These are phyloP conservation scores for Lerema accius DNA, from an alignment of 1,140 invertebrate species.

Conservation along the genomic window DNA sequence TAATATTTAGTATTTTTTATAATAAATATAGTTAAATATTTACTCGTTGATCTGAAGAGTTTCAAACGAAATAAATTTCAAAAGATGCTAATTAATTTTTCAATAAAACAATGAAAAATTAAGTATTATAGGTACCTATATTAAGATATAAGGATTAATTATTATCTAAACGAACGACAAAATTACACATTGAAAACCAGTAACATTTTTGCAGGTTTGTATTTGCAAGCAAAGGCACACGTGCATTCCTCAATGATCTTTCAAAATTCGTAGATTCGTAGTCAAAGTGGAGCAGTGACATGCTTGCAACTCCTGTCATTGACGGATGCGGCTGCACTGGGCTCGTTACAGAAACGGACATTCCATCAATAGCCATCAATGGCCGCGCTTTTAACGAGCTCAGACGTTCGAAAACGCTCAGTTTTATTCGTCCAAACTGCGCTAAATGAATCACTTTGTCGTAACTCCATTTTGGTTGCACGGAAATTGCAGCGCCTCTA, in stretches of 20 bases:
- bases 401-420: slow-evolving; percentile 43
- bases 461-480: slow-evolving; percentile 36
- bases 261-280: not conserved
- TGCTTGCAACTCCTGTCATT: slow-evolving; percentile 57
- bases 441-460: slow-evolving; percentile 33
- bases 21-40: no score
- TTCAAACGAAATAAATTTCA: no score
- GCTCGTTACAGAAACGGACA: slow-evolving; percentile 60
- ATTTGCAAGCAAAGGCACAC: slow-evolving; percentile 12
- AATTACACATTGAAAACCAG: no score
- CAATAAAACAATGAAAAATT: no score
- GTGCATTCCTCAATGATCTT: not conserved
- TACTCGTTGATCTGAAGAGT: no score
- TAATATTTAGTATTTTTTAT: no score
- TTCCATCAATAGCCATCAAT: slow-evolving; percentile 56
- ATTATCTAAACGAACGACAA: no score
- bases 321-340: slow-evolving; percentile 59
- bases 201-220: no score
- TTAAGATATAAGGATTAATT: no score
- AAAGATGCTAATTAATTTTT: no score
- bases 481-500: slow-evolving; percentile 32
- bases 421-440: slow-evolving; percentile 51
- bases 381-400: slow-evolving; percentile 58
- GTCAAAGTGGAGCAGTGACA: slow-evolving; percentile 34
- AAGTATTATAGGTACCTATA: no score